Evolutionary conservation across 2,113 vertebrate species (phyloP).

Genomic region (Tragulus kanchil): DNA sequence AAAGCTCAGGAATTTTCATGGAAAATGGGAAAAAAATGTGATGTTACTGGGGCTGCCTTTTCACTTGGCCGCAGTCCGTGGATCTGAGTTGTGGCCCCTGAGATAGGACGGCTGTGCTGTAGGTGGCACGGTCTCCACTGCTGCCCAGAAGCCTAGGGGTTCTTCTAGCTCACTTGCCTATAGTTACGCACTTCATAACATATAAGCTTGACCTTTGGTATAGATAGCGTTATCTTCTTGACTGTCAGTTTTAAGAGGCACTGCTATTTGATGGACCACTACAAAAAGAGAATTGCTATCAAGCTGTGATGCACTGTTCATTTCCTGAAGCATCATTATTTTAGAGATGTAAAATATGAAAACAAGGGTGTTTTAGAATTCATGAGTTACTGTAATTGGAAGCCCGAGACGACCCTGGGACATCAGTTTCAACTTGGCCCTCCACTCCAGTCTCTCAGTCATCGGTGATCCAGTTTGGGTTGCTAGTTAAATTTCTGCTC

Average conservation of each 20-base stretch:
- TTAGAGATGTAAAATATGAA: background rate
- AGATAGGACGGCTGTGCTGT: background rate
- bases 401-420: background rate
- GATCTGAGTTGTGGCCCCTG: background rate
- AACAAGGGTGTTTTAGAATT: background rate
- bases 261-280: background rate
- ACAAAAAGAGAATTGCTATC: background rate
- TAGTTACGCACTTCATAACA: background rate
- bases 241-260: background rate
- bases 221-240: background rate
- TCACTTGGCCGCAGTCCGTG: background rate
- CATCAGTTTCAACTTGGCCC: background rate
- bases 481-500: background rate
- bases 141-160: background rate
- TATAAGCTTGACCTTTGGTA: background rate
- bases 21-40: background rate
- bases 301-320: background rate
- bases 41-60: background rate
- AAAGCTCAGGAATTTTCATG: background rate
- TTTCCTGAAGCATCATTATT: constrained; percentile 40
- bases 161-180: background rate
- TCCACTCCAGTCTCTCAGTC: background rate
- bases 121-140: background rate
- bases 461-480: background rate
- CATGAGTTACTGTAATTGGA: background rate